phyloP scores from a whole-genome alignment of 2,113 vertebrate genomes.

The Eonycteris spelaea region DNA sequence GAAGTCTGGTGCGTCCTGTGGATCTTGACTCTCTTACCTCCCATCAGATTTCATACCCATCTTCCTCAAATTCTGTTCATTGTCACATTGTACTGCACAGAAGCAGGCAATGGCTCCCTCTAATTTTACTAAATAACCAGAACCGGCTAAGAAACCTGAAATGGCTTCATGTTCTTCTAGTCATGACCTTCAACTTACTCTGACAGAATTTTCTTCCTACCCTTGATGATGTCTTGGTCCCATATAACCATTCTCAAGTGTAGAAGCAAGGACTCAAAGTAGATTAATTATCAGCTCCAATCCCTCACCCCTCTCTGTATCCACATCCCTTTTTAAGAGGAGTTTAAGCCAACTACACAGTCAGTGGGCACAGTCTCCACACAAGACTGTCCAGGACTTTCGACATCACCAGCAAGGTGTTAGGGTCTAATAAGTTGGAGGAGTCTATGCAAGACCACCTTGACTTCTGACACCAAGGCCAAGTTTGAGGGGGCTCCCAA shows the following conservation, averaged over 20 bases:
- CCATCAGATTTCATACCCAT: fast-evolving
- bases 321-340: background rate
- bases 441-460: background rate
- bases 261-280: background rate
- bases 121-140: background rate
- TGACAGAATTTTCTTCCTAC: background rate
- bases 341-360: background rate
- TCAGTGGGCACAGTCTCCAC: background rate
- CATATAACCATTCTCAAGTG: background rate
- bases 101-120: background rate
- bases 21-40: too few relatives aligned
- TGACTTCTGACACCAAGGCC: background rate
- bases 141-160: background rate
- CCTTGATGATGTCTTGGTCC: background rate
- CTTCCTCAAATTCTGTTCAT: background rate
- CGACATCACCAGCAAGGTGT: background rate
- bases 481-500: background rate
- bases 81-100: too few relatives aligned
- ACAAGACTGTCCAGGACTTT: background rate
- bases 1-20: too few relatives aligned
- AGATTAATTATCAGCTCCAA: background rate
- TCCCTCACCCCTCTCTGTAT: background rate
- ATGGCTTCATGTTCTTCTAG: background rate
- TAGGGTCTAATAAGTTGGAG: background rate
- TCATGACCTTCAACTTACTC: background rate